These are phyloP conservation scores for Paramisgurnus dabryanus DNA, from an alignment of 2,113 vertebrate species.

Conservation along the genomic window DNA sequence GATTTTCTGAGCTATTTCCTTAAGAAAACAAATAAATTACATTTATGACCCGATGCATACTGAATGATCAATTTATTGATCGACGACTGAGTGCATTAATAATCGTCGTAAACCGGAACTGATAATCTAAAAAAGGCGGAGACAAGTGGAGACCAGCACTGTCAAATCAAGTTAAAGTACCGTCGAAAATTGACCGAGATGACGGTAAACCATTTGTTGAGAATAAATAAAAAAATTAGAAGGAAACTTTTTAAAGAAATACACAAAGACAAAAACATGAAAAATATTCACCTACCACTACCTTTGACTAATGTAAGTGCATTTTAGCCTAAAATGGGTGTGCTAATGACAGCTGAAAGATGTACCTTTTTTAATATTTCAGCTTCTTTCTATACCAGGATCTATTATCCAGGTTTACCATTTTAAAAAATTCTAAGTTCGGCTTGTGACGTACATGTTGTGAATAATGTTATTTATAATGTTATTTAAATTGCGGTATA, in stretches of 20 bases:
- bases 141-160: neutral
- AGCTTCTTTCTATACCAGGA: no score
- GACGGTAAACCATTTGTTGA: neutral
- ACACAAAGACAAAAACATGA: neutral
- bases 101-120: constrained; percentile 35
- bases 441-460: no score
- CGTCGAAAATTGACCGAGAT: neutral
- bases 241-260: no score
- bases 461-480: neutral
- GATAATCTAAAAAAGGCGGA: neutral
- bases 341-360: no score
- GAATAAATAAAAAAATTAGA: no score
- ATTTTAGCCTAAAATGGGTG: no score
- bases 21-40: constrained; percentile 21
- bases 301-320: no score
- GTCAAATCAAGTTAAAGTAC: neutral
- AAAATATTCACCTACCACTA: neutral
- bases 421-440: no score
- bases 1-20: neutral
- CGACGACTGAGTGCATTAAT: constrained; percentile 40
- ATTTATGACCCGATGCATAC: neutral
- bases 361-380: no score
- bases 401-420: no score
- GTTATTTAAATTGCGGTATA: neutral
- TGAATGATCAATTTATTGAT: constrained; percentile 43